Conservation (phyloP, 2,888 invertebrate genomes). For the Ophonus ardosiacus region DNA sequence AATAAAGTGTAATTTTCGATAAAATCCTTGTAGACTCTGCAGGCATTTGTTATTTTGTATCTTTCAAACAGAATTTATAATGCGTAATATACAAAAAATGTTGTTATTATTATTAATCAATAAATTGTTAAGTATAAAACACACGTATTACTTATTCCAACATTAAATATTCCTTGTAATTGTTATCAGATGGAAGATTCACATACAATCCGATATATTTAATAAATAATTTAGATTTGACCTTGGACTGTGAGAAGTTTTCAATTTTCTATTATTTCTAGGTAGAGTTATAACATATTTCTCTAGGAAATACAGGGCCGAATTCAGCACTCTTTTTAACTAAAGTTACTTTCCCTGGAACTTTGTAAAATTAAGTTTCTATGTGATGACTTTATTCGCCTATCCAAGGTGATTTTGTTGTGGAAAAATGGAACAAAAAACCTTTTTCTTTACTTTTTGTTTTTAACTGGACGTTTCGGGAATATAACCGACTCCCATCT, state of each 20-base stretch:
- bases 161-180: conserved; percentile 61
- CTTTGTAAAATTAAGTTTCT: no score
- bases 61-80: conserved; percentile 24
- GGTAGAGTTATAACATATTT: neutral
- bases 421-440: no score
- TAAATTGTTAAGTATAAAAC: conserved; percentile 20
- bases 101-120: conserved; percentile 43
- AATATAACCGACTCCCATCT: no score
- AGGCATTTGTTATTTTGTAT: neutral
- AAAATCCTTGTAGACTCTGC: no score
- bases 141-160: conserved; percentile 37
- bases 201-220: conserved; percentile 47
- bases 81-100: neutral
- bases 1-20: conserved; percentile 6
- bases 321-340: no score
- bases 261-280: conserved; percentile 29
- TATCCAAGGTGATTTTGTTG: no score
- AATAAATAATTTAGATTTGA: conserved; percentile 47
- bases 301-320: neutral
- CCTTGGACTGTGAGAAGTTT: conserved; percentile 57
- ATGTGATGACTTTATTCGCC: no score
- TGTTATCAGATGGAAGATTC: conserved; percentile 58
- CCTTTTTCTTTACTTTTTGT: no score
- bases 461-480: no score
- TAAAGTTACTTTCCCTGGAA: no score